A percentile compares a stretch with the other conserved stretches of the same genome.
Conservation (phyloP, 2,797 vertebrate species). For the Phylloscopus collybita region DNA sequence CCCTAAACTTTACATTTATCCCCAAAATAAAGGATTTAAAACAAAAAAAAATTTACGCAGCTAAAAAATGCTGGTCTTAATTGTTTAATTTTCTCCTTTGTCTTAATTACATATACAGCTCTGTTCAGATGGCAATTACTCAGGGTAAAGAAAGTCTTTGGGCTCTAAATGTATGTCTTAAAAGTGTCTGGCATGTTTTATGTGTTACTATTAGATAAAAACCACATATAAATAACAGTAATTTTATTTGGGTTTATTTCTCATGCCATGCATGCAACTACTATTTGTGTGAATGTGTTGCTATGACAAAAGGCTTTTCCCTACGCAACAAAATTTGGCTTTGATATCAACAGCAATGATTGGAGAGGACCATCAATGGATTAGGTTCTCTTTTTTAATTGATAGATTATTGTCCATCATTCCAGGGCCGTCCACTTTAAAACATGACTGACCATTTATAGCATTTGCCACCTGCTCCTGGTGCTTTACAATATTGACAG, state of each 20-base stretch:
- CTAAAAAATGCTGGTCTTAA: constrained; percentile 19
- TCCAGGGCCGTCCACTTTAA: constrained; percentile 5
- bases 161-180: background rate
- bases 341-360: background rate
- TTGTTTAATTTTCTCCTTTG: constrained; percentile 12
- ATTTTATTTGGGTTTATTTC: constrained; percentile 41
- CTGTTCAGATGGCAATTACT: background rate
- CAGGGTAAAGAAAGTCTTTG: background rate
- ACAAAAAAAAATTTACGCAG: background rate
- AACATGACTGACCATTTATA: background rate
- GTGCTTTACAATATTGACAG: background rate
- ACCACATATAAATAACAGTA: background rate
- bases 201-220: constrained; percentile 4
- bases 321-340: constrained; percentile 4
- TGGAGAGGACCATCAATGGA: constrained; percentile 1
- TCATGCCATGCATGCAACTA: background rate
- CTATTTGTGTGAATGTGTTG: background rate
- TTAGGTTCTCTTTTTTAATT: constrained; percentile 41
- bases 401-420: constrained; percentile 13
- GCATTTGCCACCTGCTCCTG: constrained; percentile 38
- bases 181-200: constrained; percentile 17
- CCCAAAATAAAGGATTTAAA: background rate
- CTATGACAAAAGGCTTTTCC: constrained; percentile 44
- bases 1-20: background rate
- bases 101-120: background rate